A percentile compares a stretch with the other conserved stretches of the same genome.
phyloP scores from a whole-genome alignment of 2,888 invertebrate species.

The Colostygia pectinataria region DNA sequence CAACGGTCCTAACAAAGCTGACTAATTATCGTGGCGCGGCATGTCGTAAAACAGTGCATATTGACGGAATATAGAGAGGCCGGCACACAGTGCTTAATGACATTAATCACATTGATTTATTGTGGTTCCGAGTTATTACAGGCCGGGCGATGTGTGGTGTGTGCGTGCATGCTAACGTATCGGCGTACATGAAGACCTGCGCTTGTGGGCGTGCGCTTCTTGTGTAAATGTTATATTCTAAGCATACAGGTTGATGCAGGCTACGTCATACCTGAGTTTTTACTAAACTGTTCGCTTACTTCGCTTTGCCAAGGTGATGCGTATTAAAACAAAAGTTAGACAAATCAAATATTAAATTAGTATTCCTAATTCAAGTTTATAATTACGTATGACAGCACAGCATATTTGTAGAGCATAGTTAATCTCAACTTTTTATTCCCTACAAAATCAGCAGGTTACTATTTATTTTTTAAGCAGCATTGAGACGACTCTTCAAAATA shows the following conservation, averaged over 20 bases:
- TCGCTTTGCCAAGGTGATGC: too few relatives aligned
- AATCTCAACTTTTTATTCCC: too few relatives aligned
- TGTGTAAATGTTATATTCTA: slow-evolving; percentile 71
- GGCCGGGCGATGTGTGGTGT: slow-evolving; percentile 65
- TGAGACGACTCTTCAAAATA: too few relatives aligned
- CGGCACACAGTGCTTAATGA: slow-evolving; percentile 83
- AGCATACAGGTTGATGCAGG: slow-evolving; percentile 63
- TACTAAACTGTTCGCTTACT: neutral
- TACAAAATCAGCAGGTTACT: too few relatives aligned
- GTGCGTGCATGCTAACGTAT: slow-evolving; percentile 58
- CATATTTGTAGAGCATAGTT: too few relatives aligned
- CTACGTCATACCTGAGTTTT: slow-evolving; percentile 43
- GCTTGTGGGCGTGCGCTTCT: slow-evolving; percentile 61
- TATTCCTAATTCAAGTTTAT: too few relatives aligned
- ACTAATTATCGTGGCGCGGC: slow-evolving; percentile 81
- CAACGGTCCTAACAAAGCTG: slow-evolving; percentile 80
- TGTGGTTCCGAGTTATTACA: slow-evolving; percentile 84
- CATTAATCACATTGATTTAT: slow-evolving; percentile 84
- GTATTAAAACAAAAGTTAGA: too few relatives aligned
- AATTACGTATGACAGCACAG: too few relatives aligned
- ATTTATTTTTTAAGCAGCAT: too few relatives aligned
- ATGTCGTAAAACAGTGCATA: slow-evolving; percentile 83
- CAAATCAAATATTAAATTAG: too few relatives aligned
- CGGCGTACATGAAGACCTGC: slow-evolving; percentile 39
- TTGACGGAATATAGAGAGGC: slow-evolving; percentile 84